Base-by-base conservation (phyloP, 2,888 invertebrate species). In the Ecliptopera silaceata region DNA sequence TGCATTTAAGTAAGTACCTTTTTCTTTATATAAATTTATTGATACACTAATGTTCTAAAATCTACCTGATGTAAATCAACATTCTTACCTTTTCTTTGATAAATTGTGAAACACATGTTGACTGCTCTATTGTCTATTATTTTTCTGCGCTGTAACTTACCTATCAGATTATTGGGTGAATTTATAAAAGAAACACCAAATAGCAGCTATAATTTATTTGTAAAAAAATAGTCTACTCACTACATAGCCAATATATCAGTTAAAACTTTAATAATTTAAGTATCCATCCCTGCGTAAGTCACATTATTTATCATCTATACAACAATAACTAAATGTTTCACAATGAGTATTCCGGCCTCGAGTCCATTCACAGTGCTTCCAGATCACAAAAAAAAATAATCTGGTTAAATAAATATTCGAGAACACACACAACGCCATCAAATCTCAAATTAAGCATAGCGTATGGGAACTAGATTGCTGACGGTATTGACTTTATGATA, bases 151-250 rank as follows among this genome's bases (percentile, higher is more conserved):
- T 31, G 11, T n/a, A 8, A 3, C 11, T n/a, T n/a, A 32, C n/a
- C n/a, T n/a, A n/a, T n/a, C n/a, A n/a, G n/a, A n/a, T n/a, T n/a
- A n/a, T n/a, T n/a, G n/a, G n/a, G n/a, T n/a, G 32, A 4, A 6
- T 36, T 15, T 39, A 20, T 22, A 31, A 56, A 34, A 36, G n/a
- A 51, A 46, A 59, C 51, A 64, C 75, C 80, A 59, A 59, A 48
- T 92, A 91, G 91, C 91, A 91, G 92, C 92, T 92, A 92, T 89
- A 86, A 88, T 93, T 93, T 93, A 93, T 93, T 93, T 93, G 93
- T 93, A 93, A 93, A 93, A 93, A 93, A 93, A 93, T 93, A 93
- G 92, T 92, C 93, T 93, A 93, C 93, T 89, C 90, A 92, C 93
- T 93, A 93, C 92, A 92, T 93, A 93, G 93, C 93, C 92, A 93